Evolutionary conservation across 2,113 vertebrate genomes (phyloP).

Genomic region (Rhinopomastus cyanomelas): DNA sequence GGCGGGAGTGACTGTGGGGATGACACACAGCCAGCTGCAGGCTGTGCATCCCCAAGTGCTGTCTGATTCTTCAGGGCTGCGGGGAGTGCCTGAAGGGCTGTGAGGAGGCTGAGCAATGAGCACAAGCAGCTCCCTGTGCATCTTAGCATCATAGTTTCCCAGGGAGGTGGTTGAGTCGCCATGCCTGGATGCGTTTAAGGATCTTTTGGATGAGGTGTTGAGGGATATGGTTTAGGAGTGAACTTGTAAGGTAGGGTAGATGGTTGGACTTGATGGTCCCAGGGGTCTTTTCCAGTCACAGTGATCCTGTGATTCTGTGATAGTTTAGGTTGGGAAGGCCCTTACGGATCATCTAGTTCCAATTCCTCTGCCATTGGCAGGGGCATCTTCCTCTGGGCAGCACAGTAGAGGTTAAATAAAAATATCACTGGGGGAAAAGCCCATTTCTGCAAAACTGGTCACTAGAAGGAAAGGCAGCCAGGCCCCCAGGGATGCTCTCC

Average conservation of each 20-base stretch:
- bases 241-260: no score
- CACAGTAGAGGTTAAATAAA: background rate
- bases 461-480: constrained; percentile 3
- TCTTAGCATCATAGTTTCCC: background rate
- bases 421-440: background rate
- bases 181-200: no score
- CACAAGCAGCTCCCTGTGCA: background rate
- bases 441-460: constrained; percentile 6
- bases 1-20: background rate
- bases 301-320: no score
- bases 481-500: background rate
- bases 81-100: background rate
- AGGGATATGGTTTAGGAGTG: no score
- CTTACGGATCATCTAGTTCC: no score
- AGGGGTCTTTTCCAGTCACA: no score
- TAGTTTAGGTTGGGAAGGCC: no score
- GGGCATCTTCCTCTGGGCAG: background rate
- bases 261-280: no score
- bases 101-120: background rate
- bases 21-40: background rate
- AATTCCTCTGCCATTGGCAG: no score
- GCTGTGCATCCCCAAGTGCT: background rate
- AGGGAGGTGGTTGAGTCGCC: no score
- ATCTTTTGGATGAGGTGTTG: no score
- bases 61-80: background rate